Conservation (phyloP, 35 echinoderm and acorn worm species). For the Ophioderma brevispina region DNA sequence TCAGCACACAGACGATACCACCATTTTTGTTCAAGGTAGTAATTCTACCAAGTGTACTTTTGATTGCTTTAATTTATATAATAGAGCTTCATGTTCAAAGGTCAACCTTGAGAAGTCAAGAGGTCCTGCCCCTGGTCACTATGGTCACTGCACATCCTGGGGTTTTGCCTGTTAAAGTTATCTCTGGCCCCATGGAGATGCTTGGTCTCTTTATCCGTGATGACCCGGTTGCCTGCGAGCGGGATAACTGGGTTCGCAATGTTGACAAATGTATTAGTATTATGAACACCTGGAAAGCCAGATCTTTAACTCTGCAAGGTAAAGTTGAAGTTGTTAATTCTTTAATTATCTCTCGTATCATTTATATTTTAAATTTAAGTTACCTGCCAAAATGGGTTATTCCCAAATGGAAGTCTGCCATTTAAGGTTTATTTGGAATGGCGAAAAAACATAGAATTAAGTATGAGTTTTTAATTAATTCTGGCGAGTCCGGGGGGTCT, state of each 20-base stretch:
- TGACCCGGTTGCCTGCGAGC: background rate
- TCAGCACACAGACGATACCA: constrained; percentile 46
- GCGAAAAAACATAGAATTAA: background rate
- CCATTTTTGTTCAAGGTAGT: background rate
- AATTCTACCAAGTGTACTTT: background rate
- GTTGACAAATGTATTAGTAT: background rate
- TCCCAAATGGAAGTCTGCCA: background rate
- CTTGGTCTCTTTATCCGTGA: background rate
- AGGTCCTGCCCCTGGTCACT: background rate
- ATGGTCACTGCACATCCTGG: background rate
- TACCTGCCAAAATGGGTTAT: background rate
- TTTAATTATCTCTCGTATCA: background rate
- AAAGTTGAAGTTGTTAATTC: background rate
- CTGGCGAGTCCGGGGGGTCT: no score
- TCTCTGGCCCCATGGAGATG: background rate
- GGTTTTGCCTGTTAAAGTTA: background rate
- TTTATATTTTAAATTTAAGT: background rate
- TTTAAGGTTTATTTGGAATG: background rate
- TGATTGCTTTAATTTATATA: background rate
- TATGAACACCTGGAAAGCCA: background rate
- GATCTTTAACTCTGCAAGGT: background rate
- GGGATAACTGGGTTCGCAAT: background rate
- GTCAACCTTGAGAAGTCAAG: background rate
- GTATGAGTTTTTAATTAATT: background rate
- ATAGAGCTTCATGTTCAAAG: background rate